These are phyloP conservation scores for Halocynthia aurantium DNA, from an alignment of 23 tunicate genomes.

Conservation along the genomic window DNA sequence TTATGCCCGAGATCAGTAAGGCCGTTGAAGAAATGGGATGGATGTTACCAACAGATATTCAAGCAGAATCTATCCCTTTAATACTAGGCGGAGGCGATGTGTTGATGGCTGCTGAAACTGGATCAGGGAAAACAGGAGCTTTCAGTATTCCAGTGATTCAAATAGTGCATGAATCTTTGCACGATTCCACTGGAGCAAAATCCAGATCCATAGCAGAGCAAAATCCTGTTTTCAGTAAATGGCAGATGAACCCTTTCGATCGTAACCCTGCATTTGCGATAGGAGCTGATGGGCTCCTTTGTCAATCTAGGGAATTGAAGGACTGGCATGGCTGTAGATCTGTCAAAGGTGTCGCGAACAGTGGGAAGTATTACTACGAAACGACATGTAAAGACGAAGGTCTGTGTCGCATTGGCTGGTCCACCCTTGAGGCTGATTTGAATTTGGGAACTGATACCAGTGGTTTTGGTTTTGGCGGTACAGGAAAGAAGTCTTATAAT, in stretches of 20 bases:
- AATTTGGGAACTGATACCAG: constrained; percentile 84
- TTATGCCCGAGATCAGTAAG: constrained; percentile 85
- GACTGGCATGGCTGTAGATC: constrained; percentile 94
- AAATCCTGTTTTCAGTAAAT: constrained; percentile 30
- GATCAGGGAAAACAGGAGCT: constrained; percentile 95
- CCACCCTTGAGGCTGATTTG: constrained; percentile 55
- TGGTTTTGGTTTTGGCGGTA: constrained; percentile 96
- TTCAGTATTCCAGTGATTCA: constrained; percentile 96
- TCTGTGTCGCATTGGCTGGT: constrained; percentile 81
- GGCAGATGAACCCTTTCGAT: constrained; percentile 92
- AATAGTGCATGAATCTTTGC: constrained; percentile 82
- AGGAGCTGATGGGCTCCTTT: constrained; percentile 70
- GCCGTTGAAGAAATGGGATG: constrained; percentile 79
- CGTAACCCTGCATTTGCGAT: constrained; percentile 72
- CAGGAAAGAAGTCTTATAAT: constrained; percentile 87
- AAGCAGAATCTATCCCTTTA: constrained; percentile 89
- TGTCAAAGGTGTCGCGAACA: constrained; percentile 50
- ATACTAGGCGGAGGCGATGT: constrained; percentile 99
- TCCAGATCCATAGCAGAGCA: neutral
- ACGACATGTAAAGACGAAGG: constrained; percentile 91
- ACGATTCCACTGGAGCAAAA: constrained; percentile 16
- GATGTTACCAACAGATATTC: constrained; percentile 90
- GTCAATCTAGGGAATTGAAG: constrained; percentile 81
- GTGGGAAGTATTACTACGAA: constrained; percentile 84
- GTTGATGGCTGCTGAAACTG: constrained; percentile 98